Evolutionary conservation across 2,797 vertebrate genomes (phyloP), one percentile per base, ranked within the genome.

Genomic region (Fringilla coelebs): DNA sequence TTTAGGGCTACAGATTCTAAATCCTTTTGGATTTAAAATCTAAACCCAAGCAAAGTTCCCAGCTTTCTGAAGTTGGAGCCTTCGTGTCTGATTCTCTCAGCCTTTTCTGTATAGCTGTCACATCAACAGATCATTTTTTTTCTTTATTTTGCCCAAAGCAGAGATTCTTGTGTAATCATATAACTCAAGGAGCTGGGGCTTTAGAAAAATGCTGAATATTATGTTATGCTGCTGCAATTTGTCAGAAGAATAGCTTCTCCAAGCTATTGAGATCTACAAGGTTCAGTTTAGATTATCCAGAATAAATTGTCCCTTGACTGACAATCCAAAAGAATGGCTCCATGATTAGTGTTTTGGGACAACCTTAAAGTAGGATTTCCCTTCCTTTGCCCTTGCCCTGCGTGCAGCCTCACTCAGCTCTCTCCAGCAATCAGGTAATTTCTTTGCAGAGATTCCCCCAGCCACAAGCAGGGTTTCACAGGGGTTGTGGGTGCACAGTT

Each of bases 201-300:
- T 95, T 73, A 92, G 49, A 79, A 85, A 90, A 89, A 48, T 67
- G 22, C 49, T 77, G 78, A 92, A 20, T 89, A 70, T 71, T 71
- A 32, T 38, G 12, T 75, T 76, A 36, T 36, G 45, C 40, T 87
- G 11, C 38, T 80, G 36, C 52, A 92, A n/a, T 79, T 92, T 85
- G 3, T 54, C 68, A 89, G 52, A 76, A 87, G 31, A 92, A 62
- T 88, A 84, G 24, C 40, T 83, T 77, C 65, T 74, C 19, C 7
- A 14, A 83, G 61, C 25, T 78, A 4, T 3, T 88, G 74, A 80
- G 24, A 29, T 63, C 52, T 85, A 45, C 36, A n/a, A 45, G 4
- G 29, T 71, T 89, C 79, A 58, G 1, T 1, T 81, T 80, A 74
- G 36, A 88, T 88, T 68, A 81, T 48, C 26, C 51, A n/a, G 81